Base-by-base conservation (phyloP, 2,888 invertebrate genomes). In the Acrobasis consociella region DNA sequence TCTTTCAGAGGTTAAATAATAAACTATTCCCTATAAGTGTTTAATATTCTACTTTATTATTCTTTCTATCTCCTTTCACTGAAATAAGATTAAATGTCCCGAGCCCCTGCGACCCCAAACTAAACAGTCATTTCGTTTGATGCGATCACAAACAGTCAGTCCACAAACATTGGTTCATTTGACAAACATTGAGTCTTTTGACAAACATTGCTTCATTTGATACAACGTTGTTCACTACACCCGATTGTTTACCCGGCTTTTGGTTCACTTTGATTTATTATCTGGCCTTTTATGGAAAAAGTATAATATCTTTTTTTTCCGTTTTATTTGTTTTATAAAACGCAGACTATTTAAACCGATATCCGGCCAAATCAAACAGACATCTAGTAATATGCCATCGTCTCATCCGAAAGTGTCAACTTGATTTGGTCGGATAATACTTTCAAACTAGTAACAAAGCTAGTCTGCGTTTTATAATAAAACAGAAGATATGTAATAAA, bases 181-280 rank as follows among this genome's bases (percentile, higher is more conserved):
- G 31, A 31, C 56, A 56, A 56, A 56, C 56, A 56, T 61, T 49
- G 62, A 56, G 22, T 56, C 62, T 50, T 56, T 31, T 31, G 31
- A 31, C 56, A 56, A 56, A 56, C 56, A 56, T 61, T 38, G 62
- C 55, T 49, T 62, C 62, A 62, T 56, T 62, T 52, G 52, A 61
- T 52, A 52, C 49, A 37, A 15, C 51, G 51, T 7, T 50, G 60
- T 51, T 51, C 38, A 50, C 49, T 49, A 60, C 49, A 49, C 15
- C 39, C 16, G 22, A n/a, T n/a, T 60, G 50, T 50, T 31, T 60
- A 49, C 22, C 11, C 42, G 10, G 39, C n/a, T 8, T 39, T 55
- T 17, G 56, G 42, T 42, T 1, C 11, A 42, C 11, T 46, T 11
- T 16, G 11, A 56, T 46, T 46, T 13, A 46, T 46, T 13, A 46